Conservation (phyloP, 1,140 invertebrate genomes). For the Melipona quadrifasciata region DNA sequence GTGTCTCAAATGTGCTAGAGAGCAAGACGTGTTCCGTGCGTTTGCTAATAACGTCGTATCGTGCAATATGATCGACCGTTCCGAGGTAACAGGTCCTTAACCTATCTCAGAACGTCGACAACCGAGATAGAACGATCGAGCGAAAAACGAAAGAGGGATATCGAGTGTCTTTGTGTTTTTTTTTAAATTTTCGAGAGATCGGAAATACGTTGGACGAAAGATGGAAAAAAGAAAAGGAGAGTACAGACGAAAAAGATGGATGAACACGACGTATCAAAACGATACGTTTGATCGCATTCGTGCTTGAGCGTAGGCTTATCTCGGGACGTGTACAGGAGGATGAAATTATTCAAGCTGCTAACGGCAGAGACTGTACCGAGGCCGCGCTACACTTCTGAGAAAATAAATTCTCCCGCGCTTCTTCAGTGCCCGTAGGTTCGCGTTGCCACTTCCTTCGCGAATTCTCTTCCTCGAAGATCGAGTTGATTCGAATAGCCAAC, state of each 20-base stretch:
- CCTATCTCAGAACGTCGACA: slow-evolving; percentile 3
- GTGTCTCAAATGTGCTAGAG: background rate
- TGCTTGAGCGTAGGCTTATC: slow-evolving; percentile 1
- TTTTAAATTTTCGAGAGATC: background rate
- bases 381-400: slow-evolving; percentile 57
- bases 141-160: background rate
- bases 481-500: slow-evolving; percentile 49
- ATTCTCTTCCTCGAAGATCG: slow-evolving; percentile 62
- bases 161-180: no score
- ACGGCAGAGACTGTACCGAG: slow-evolving; percentile 46
- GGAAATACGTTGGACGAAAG: background rate
- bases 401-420: slow-evolving; percentile 68
- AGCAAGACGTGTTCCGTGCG: background rate
- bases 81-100: slow-evolving; percentile 40
- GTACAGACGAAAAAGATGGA: background rate
- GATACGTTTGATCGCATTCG: slow-evolving; percentile 2
- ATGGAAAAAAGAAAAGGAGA: no score
- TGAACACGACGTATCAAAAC: background rate
- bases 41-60: background rate
- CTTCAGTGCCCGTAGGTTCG: slow-evolving; percentile 33
- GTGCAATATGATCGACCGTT: slow-evolving; percentile 16
- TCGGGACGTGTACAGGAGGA: slow-evolving; percentile 29
- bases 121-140: background rate
- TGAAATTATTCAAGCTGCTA: slow-evolving; percentile 61
- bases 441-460: slow-evolving; percentile 46